These are phyloP conservation scores for Molossus alvarezi DNA, from an alignment of 2,797 vertebrate genomes.

Conservation along the genomic window DNA sequence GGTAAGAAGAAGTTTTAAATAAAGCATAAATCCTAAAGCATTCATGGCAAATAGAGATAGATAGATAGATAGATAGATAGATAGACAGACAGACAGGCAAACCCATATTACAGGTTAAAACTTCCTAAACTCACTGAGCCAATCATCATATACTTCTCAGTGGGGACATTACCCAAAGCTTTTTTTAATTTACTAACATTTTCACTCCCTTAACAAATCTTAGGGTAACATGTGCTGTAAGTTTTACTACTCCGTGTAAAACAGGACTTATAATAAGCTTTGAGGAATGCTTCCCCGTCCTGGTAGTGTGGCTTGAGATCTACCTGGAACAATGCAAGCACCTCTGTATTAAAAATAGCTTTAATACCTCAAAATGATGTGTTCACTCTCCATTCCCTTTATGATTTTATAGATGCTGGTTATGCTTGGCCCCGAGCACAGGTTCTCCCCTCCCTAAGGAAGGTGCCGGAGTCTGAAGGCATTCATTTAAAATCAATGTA, in stretches of 20 bases:
- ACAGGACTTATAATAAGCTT: background rate
- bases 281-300: background rate
- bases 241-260: background rate
- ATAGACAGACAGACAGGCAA: background rate
- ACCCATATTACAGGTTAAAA: background rate
- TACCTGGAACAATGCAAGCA: background rate
- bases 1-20: conserved; percentile 17
- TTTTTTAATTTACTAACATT: conserved; percentile 52
- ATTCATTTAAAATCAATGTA: background rate
- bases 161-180: background rate
- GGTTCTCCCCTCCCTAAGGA: background rate
- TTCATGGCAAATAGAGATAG: background rate
- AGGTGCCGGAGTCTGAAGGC: background rate
- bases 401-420: background rate
- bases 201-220: conserved; percentile 20
- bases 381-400: background rate
- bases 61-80: background rate
- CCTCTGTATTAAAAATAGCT: conserved; percentile 41
- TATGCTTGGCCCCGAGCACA: background rate
- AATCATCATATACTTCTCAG: background rate
- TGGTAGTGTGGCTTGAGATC: conserved; percentile 2
- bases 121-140: background rate
- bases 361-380: background rate
- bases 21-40: conserved; percentile 19
- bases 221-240: background rate